Evolutionary conservation across 2,888 invertebrate genomes (phyloP).

Genomic region (Onchidella celtica): DNA sequence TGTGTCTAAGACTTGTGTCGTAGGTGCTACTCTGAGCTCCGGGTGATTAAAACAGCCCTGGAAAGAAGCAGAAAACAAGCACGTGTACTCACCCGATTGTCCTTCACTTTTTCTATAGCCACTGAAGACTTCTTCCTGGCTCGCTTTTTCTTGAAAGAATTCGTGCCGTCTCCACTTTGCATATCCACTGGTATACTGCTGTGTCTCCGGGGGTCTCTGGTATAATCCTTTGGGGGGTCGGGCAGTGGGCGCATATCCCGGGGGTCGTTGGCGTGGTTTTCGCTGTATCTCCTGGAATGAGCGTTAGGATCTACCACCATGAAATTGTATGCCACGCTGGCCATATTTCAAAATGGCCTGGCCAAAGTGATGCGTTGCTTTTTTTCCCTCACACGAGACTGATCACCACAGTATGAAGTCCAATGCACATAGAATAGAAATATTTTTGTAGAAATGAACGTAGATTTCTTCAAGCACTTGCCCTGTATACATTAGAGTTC

Average conservation of each 20-base stretch:
- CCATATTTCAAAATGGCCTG: conserved; percentile 53
- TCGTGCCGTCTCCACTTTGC: conserved; percentile 30
- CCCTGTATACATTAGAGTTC: neutral
- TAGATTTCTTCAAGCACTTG: neutral
- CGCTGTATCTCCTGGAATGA: conserved; percentile 53
- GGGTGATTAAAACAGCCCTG: too few relatives aligned
- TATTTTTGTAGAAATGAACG: neutral
- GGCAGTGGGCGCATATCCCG: conserved; percentile 43
- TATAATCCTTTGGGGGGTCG: conserved; percentile 31
- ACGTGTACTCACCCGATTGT: conserved; percentile 50
- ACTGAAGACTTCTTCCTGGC: conserved; percentile 44
- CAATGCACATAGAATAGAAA: neutral
- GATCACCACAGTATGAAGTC: too few relatives aligned
- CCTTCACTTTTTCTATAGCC: conserved; percentile 25
- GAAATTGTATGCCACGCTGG: conserved; percentile 64
- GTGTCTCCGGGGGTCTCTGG: neutral
- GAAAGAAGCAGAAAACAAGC: too few relatives aligned
- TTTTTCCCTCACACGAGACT: too few relatives aligned
- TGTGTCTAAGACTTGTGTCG: too few relatives aligned
- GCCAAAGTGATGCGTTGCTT: neutral
- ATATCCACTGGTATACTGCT: conserved; percentile 50
- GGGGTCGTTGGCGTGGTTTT: conserved; percentile 40
- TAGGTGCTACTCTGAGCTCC: too few relatives aligned
- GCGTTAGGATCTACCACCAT: conserved; percentile 61
- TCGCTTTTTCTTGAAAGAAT: conserved; percentile 40